Percentiles rank a stretch among this genome's conserved stretches.
Evolutionary conservation across 2,113 vertebrate species (phyloP).

Genomic region (Bos indicus): DNA sequence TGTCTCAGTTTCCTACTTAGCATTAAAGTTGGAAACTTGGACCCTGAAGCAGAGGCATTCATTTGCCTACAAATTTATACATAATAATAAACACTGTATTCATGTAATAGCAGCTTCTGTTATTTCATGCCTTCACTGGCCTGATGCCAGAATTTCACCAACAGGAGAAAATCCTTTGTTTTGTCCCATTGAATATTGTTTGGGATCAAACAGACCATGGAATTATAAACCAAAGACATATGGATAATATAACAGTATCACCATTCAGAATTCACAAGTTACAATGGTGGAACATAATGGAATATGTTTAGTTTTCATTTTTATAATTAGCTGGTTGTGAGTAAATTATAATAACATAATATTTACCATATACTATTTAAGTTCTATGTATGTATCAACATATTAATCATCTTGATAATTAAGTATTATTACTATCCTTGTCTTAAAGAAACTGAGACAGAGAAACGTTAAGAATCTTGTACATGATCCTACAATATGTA

Average conservation of each 20-base stretch:
- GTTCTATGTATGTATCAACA: not conserved
- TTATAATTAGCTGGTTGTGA: not conserved
- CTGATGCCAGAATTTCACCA: not conserved
- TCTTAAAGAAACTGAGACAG: not conserved
- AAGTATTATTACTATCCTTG: not conserved
- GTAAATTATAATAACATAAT: not conserved
- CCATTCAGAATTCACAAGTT: not conserved
- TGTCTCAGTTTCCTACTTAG: conserved; percentile 6
- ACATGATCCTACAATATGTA: not conserved
- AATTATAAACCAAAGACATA: not conserved
- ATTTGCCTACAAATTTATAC: not conserved
- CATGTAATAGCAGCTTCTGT: not conserved
- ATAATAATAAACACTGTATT: not conserved
- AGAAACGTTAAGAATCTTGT: not conserved
- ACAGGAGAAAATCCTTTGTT: not conserved
- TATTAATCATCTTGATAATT: not conserved
- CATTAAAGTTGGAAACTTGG: not conserved
- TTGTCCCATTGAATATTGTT: not conserved
- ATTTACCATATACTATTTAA: not conserved
- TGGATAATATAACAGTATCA: not conserved
- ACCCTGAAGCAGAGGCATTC: not conserved
- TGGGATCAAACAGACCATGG: not conserved
- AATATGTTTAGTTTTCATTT: not conserved
- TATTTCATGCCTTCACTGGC: not conserved
- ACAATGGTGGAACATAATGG: not conserved